These are phyloP conservation scores for Rhodinocichla rosea DNA, from an alignment of 2,113 vertebrate species.

Conservation along the genomic window DNA sequence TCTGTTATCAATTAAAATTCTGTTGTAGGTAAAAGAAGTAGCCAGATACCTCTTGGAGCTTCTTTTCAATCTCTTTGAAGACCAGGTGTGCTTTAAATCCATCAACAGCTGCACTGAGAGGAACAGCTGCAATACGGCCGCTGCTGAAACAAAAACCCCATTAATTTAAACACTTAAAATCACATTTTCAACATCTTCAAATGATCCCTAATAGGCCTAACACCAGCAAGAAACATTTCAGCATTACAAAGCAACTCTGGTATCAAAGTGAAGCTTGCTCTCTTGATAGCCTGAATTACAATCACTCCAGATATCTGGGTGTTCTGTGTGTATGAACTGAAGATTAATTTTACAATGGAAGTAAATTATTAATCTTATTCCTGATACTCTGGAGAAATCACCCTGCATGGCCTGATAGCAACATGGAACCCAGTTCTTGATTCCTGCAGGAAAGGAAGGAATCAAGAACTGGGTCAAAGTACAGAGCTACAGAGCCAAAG, in stretches of 20 bases:
- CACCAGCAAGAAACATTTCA: background rate
- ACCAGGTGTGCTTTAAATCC: slow-evolving; percentile 85
- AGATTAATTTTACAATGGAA: background rate
- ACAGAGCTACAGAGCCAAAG: background rate
- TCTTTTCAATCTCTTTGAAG: slow-evolving; percentile 94
- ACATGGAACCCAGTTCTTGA: background rate
- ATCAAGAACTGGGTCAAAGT: too few species aligned
- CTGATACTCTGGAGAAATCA: background rate
- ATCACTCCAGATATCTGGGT: background rate
- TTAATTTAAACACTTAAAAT: background rate
- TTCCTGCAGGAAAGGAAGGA: too few species aligned
- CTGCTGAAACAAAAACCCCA: slow-evolving; percentile 58
- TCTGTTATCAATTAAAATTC: background rate
- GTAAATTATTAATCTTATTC: background rate
- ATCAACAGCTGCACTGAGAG: slow-evolving; percentile 76
- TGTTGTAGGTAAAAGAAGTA: background rate
- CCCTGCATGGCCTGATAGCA: background rate
- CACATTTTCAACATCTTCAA: background rate
- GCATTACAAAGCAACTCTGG: background rate
- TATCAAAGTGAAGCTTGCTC: background rate
- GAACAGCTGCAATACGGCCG: slow-evolving; percentile 65
- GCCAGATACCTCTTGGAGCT: slow-evolving; percentile 81
- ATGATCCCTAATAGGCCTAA: background rate
- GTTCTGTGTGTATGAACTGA: background rate
- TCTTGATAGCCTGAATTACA: background rate